Evolutionary conservation across 2,113 vertebrate genomes (phyloP).

Genomic region (Amazona vittata): DNA sequence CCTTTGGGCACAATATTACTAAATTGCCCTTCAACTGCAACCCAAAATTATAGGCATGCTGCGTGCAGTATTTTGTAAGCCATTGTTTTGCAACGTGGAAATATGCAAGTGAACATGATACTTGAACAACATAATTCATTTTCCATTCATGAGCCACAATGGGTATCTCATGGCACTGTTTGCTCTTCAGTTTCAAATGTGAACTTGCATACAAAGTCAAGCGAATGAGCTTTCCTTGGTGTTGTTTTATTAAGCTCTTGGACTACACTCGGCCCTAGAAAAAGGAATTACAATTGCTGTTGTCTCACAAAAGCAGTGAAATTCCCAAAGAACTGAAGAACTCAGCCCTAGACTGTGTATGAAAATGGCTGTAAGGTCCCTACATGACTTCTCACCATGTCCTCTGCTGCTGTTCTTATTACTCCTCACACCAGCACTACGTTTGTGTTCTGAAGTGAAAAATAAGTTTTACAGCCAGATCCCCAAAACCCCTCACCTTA

Average conservation of each 20-base stretch:
- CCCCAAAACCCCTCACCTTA: neutral
- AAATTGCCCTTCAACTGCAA: slow-evolving; percentile 62
- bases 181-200: slow-evolving; percentile 52
- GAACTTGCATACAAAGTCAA: slow-evolving; percentile 57
- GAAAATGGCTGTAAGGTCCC: neutral
- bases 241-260: slow-evolving; percentile 47
- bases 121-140: slow-evolving; percentile 69
- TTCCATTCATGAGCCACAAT: slow-evolving; percentile 70
- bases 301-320: slow-evolving; percentile 22
- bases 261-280: neutral
- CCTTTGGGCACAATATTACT: slow-evolving; percentile 62
- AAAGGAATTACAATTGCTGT: slow-evolving; percentile 41
- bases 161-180: slow-evolving; percentile 62
- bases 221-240: slow-evolving; percentile 29
- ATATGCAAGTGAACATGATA: slow-evolving; percentile 69
- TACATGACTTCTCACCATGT: neutral
- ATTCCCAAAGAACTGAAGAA: slow-evolving; percentile 29
- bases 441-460: neutral
- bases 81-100: slow-evolving; percentile 71
- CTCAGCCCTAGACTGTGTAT: neutral
- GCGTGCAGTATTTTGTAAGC: slow-evolving; percentile 64
- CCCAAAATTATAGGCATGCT: slow-evolving; percentile 63
- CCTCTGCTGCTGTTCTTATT: neutral
- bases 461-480: neutral
- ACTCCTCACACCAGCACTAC: neutral